phyloP scores from a whole-genome alignment of 1,140 invertebrate species.

The Heliconius eleuchia region DNA sequence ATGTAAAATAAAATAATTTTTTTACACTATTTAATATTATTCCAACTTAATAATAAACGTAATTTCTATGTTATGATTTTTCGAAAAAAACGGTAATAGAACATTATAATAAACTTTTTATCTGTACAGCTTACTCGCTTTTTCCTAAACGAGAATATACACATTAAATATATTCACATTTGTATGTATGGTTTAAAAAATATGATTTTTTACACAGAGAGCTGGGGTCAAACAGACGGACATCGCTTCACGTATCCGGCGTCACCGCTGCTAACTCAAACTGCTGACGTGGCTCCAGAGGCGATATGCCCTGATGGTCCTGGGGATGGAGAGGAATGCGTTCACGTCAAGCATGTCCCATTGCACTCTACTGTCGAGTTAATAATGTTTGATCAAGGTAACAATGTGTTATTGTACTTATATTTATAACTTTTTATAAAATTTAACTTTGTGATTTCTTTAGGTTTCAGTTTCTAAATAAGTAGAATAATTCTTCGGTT shows the following conservation, averaged over 20 bases:
- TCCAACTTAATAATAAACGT: too few relatives aligned
- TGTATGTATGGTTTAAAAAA: neutral
- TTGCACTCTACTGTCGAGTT: slow-evolving; percentile 85
- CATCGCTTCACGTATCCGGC: slow-evolving; percentile 86
- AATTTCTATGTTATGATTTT: too few relatives aligned
- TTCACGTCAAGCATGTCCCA: slow-evolving; percentile 84
- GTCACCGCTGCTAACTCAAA: slow-evolving; percentile 86
- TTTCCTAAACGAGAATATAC: too few relatives aligned
- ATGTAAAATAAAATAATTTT: too few relatives aligned
- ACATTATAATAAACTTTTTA: too few relatives aligned
- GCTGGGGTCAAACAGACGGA: slow-evolving; percentile 83
- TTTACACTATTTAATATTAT: too few relatives aligned
- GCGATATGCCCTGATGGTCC: slow-evolving; percentile 79
- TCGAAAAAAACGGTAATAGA: too few relatives aligned
- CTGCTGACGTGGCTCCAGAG: slow-evolving; percentile 78
- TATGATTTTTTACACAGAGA: slow-evolving; percentile 55
- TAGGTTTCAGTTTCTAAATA: too few relatives aligned
- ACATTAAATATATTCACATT: too few relatives aligned
- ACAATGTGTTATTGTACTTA: slow-evolving; percentile 18
- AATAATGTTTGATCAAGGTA: slow-evolving; percentile 87
- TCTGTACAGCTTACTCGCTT: too few relatives aligned
- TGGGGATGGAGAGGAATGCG: slow-evolving; percentile 81
- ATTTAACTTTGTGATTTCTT: neutral
- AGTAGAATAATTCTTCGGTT: too few relatives aligned
- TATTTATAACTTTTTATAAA: neutral